Conservation (phyloP, 2,113 vertebrate species). For the Peromyscus californicus region DNA sequence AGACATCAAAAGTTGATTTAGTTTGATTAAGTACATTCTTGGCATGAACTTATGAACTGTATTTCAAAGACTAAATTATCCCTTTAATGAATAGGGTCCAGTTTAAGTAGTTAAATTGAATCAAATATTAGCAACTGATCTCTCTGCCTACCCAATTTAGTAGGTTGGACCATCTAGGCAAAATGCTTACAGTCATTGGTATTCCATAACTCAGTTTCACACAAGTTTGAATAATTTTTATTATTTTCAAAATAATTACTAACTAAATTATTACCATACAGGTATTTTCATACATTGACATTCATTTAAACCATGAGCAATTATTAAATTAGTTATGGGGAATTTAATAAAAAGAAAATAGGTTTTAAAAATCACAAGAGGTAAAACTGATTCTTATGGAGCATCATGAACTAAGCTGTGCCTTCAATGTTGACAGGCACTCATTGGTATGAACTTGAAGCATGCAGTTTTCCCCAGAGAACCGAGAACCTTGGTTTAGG, state of each 20-base stretch:
- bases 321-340: neutral
- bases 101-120: conserved; percentile 68
- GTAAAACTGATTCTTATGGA: neutral
- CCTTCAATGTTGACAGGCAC: neutral
- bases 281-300: neutral
- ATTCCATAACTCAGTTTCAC: neutral
- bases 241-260: neutral
- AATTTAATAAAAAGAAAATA: neutral
- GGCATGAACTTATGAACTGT: neutral
- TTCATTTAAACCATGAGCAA: neutral
- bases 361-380: neutral
- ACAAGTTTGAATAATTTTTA: conserved; percentile 39
- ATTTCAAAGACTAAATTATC: conserved; percentile 51
- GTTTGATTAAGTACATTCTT: conserved; percentile 49
- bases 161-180: neutral
- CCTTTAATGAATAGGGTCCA: neutral
- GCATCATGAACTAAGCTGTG: neutral
- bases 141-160: conserved; percentile 26
- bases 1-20: conserved; percentile 47
- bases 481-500: neutral
- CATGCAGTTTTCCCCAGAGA: neutral
- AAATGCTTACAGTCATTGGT: neutral
- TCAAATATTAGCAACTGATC: neutral
- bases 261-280: neutral
- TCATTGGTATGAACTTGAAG: no score